Base-by-base conservation (phyloP, 2,797 vertebrate species). In the Rhynchotus rufescens region DNA sequence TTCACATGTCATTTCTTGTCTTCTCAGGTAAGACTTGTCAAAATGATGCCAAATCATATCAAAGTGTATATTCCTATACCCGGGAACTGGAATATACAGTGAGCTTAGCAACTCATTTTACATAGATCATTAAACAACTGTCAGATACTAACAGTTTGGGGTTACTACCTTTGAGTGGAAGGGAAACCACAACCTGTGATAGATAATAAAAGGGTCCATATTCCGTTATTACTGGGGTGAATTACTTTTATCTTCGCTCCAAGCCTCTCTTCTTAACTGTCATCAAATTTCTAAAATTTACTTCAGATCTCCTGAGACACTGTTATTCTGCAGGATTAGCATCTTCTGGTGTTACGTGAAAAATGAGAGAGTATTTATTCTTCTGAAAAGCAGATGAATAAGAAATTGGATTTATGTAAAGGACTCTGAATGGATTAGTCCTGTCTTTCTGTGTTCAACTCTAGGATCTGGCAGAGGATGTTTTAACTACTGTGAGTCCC, bases 151-250 rank as follows among this genome's bases (percentile, higher is more conserved):
- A 57, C 4, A 80, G 22, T 54, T 59, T 90, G 38, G 32, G 26
- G 47, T 73, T 76, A 7, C 30, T 85, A 36, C 21, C 9, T 6
- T 47, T 45, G 45, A 38, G 36, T 68, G 69, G 80, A 90, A 84
- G 38, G 9, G 3, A 30, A 89, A 67, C 23, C 64, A 44, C 62
- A 69, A 90, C 51, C 66, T 82, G 30, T 78, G 23, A 64, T 40
- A 32, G 11, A 52, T 57, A 85, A 85, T 84, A 90, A 95, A 95
- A 94, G 36, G 54, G 28, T 87, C 19, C 57, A 87, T 83, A 67
- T 84, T 87, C 77, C 12, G n/a, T 64, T 81, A 79, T 85, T 89
- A 47, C 14, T 28, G 62, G 47, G 9, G 7, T n/a, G 36, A 89
- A 19, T 40, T 88, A 38, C 38, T 85, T 93, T 87, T 40, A 79